Percentiles rank a stretch among this genome's conserved stretches.
These are phyloP conservation scores for Oriolus oriolus DNA, from an alignment of 2,113 vertebrate species.

Conservation along the genomic window DNA sequence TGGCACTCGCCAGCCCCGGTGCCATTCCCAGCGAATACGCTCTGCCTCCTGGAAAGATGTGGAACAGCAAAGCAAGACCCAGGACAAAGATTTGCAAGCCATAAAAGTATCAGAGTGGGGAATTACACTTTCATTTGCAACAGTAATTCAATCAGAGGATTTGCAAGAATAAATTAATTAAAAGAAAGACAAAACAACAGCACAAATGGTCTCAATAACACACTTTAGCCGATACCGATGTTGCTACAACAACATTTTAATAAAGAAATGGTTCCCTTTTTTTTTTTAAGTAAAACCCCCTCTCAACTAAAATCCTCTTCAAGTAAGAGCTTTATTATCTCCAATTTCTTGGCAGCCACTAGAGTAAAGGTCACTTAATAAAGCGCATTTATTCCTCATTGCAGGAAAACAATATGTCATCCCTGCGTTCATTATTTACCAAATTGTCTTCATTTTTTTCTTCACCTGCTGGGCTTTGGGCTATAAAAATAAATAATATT, in stretches of 20 bases:
- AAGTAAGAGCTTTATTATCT: slow-evolving; percentile 75
- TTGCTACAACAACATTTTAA: slow-evolving; percentile 42
- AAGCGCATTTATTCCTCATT: slow-evolving; percentile 74
- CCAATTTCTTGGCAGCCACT: slow-evolving; percentile 71
- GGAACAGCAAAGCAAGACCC: not conserved
- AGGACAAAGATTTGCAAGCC: not conserved
- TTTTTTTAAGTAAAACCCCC: not conserved
- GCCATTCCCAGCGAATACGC: not conserved
- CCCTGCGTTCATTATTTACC: slow-evolving; percentile 74
- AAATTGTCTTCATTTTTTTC: slow-evolving; percentile 78
- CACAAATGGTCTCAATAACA: not conserved
- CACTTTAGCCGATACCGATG: not conserved
- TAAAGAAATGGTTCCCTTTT: not conserved
- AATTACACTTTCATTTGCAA: slow-evolving; percentile 28
- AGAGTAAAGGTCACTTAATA: slow-evolving; percentile 77
- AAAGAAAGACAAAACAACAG: not conserved
- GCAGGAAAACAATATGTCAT: slow-evolving; percentile 76
- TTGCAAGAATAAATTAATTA: slow-evolving; percentile 21
- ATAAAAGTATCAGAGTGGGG: not conserved
- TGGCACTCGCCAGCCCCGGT: not conserved
- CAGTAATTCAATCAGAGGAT: slow-evolving; percentile 19
- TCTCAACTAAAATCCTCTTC: slow-evolving; percentile 61
- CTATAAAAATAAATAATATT: slow-evolving; percentile 74
- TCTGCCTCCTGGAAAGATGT: not conserved
- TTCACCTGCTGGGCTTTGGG: slow-evolving; percentile 68